These are phyloP conservation scores for Petrocephalus schoutedeni DNA, from an alignment of 2,797 vertebrate genomes.

Conservation along the genomic window DNA sequence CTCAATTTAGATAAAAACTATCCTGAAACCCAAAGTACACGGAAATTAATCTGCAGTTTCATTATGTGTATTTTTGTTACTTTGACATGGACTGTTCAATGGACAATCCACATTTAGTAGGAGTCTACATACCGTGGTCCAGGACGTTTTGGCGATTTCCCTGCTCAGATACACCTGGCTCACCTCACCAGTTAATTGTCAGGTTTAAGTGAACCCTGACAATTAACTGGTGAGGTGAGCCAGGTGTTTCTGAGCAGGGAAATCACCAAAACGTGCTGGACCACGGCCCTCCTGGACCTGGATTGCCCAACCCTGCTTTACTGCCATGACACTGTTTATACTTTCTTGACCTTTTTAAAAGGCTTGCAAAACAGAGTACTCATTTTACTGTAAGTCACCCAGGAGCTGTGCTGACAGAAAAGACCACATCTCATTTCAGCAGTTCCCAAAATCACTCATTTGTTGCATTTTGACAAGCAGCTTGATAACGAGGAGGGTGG, in stretches of 20 bases:
- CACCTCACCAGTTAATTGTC: no score
- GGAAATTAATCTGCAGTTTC: not conserved
- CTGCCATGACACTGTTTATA: not conserved
- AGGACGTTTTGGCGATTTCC: no score
- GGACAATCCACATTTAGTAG: not conserved
- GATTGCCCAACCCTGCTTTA: no score
- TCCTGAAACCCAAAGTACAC: not conserved
- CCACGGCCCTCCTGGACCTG: no score
- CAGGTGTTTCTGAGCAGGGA: no score
- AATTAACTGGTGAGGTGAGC: no score
- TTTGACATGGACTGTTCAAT: not conserved
- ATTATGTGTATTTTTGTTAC: not conserved
- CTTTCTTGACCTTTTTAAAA: not conserved
- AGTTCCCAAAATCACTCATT: not conserved
- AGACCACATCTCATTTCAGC: not conserved
- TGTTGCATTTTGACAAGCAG: not conserved
- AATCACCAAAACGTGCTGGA: no score
- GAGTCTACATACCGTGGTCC: not conserved
- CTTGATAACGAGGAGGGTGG: not conserved
- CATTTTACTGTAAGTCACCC: not conserved
- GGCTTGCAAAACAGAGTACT: not conserved
- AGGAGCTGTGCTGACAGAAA: not conserved
- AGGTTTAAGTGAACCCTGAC: no score
- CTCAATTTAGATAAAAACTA: not conserved
- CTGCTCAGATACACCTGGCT: no score